These are phyloP conservation scores for Gnathonemus longibarbis DNA, from an alignment of 2,113 vertebrate genomes.

Conservation along the genomic window DNA sequence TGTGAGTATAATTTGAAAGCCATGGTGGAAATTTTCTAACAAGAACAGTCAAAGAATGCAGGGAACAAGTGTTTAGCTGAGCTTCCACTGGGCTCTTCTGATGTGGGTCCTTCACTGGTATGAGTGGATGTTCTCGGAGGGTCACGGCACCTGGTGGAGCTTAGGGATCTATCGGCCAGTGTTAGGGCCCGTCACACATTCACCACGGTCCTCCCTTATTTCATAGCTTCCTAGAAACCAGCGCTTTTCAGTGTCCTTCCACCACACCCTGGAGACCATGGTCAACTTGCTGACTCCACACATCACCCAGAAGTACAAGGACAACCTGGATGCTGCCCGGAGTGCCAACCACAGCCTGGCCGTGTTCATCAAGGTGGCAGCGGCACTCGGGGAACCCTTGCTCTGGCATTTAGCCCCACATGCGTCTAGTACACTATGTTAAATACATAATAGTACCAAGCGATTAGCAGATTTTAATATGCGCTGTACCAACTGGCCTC, in stretches of 20 bases:
- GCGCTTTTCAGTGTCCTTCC: conserved; percentile 88
- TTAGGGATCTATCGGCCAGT: background rate
- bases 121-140: background rate
- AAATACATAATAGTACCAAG: background rate
- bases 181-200: background rate
- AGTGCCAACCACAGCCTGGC: conserved; percentile 96
- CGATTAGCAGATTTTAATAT: background rate
- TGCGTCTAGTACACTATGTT: background rate
- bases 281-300: conserved; percentile 97
- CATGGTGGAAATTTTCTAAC: conserved; percentile 8
- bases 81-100: background rate
- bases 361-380: conserved; percentile 85
- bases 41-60: background rate
- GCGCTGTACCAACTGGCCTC: background rate
- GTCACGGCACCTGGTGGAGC: background rate
- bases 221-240: conserved; percentile 84
- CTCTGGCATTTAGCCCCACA: background rate
- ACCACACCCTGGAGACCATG: conserved; percentile 90
- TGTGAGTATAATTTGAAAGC: conserved; percentile 26
- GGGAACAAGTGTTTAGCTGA: background rate
- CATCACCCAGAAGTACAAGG: conserved; percentile 94
- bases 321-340: conserved; percentile 89
- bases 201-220: background rate
- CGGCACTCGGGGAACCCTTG: background rate
- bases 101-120: background rate